Evolutionary conservation across 92 coral and sea anemone genomes (phyloP), one percentile per base, ranked within the genome.

Genomic region (Galaxea fascicularis): DNA sequence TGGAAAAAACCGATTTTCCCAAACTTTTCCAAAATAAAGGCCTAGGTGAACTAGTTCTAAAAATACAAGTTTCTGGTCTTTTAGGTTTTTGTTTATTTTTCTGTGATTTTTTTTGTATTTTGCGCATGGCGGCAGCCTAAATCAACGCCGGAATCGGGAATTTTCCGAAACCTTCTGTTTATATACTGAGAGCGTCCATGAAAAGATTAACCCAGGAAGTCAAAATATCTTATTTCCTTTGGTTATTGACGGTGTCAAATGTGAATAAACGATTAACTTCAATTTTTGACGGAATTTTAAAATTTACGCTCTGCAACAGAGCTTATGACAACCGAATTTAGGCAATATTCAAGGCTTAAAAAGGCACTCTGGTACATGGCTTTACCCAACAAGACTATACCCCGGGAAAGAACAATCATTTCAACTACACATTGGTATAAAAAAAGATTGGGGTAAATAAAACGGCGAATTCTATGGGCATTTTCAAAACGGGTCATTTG

Each of bases 291-390:
- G 31, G 15, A 49, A 4, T 44, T 45, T n/a, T n/a, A n/a, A n/a
- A n/a, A n/a, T n/a, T n/a, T n/a, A n/a, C n/a, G n/a, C n/a, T n/a
- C n/a, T n/a, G n/a, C n/a, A n/a, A 49, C 65, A 22, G 80, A 30
- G 24, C 30, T 26, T 28, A 60, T 39, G 26, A 75, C 80, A 75
- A 75, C 82, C 54, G 56, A 35, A 77, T 60, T 77, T 77, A 26
- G 71, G 71, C 59, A 26, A 62, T 58, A 18, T 78, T 78, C 83
- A 45, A 45, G 71, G 71, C 73, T 41, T 59, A 62, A 63, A 52
- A 78, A 41, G 21, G 21, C 83, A 63, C 22, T 41, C 83, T 78
- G 73, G n/a, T n/a, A n/a, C n/a, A n/a, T n/a, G n/a, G 73, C 57
- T 62, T 78, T 28, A 63, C 44, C 71, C 71, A 35, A 60, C 73